Percentiles rank a stretch among this genome's conserved stretches.
These are phyloP conservation scores for Acronicta alni DNA, from an alignment of 2,888 invertebrate genomes.

Conservation along the genomic window DNA sequence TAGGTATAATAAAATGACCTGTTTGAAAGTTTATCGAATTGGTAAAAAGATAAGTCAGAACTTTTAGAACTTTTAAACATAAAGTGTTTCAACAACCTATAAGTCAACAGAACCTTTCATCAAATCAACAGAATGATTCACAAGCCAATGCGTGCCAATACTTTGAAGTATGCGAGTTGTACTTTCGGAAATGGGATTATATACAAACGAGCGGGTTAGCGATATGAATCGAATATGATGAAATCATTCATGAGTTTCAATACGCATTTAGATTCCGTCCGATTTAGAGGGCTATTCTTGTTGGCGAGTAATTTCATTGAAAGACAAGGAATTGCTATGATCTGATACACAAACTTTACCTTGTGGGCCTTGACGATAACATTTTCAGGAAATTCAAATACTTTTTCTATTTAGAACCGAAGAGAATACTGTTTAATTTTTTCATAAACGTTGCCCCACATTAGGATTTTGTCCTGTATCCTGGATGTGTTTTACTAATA, in stretches of 20 bases:
- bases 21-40: too few relatives aligned
- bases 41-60: too few relatives aligned
- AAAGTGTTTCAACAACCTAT: not conserved
- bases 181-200: constrained; percentile 62
- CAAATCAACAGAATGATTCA: constrained; percentile 32
- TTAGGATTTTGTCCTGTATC: too few relatives aligned
- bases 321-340: not conserved
- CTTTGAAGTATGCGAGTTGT: constrained; percentile 55
- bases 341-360: too few relatives aligned
- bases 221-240: constrained; percentile 66
- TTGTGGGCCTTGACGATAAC: too few relatives aligned
- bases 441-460: too few relatives aligned
- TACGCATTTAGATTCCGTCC: constrained; percentile 68
- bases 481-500: too few relatives aligned
- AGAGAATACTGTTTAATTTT: too few relatives aligned
- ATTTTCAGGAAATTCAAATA: too few relatives aligned
- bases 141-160: constrained; percentile 30
- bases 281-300: constrained; percentile 64
- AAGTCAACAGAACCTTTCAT: constrained; percentile 9
- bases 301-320: constrained; percentile 35
- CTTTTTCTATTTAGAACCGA: too few relatives aligned
- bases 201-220: constrained; percentile 59
- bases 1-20: too few relatives aligned
- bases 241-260: constrained; percentile 61
- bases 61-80: too few relatives aligned